These are phyloP conservation scores for Porphyrio hochstetteri DNA, from an alignment of 2,113 vertebrate genomes.

Conservation along the genomic window DNA sequence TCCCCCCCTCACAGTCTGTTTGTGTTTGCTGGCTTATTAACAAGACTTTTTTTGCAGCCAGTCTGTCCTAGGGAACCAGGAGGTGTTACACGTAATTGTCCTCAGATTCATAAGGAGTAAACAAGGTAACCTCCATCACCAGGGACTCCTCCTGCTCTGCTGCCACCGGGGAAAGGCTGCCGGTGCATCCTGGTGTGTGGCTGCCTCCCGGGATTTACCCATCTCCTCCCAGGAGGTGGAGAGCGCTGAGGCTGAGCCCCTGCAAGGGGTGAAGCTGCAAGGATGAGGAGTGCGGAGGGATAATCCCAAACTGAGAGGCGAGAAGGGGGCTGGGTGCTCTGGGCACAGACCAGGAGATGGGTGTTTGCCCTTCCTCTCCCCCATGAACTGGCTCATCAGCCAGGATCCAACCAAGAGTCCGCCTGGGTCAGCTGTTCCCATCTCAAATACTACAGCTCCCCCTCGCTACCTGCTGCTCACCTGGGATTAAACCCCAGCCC, in stretches of 20 bases:
- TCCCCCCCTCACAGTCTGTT: neutral
- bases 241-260: neutral
- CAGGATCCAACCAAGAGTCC: neutral
- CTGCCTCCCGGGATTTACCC: neutral
- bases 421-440: neutral
- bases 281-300: neutral
- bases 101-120: neutral
- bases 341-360: fast-evolving
- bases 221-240: neutral
- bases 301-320: neutral
- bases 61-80: neutral
- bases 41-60: neutral
- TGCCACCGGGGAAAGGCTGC: neutral
- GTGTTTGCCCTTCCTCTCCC: neutral
- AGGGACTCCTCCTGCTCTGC: neutral
- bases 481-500: neutral
- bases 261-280: neutral
- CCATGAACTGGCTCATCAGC: neutral
- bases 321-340: neutral
- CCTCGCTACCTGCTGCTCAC: neutral
- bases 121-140: neutral
- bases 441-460: neutral
- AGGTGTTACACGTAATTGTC: neutral
- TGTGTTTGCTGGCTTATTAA: constrained; percentile 23
- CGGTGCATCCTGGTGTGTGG: fast-evolving